Conservation (phyloP, 2,113 vertebrate species). For the Myanophis thanlyinensis region DNA sequence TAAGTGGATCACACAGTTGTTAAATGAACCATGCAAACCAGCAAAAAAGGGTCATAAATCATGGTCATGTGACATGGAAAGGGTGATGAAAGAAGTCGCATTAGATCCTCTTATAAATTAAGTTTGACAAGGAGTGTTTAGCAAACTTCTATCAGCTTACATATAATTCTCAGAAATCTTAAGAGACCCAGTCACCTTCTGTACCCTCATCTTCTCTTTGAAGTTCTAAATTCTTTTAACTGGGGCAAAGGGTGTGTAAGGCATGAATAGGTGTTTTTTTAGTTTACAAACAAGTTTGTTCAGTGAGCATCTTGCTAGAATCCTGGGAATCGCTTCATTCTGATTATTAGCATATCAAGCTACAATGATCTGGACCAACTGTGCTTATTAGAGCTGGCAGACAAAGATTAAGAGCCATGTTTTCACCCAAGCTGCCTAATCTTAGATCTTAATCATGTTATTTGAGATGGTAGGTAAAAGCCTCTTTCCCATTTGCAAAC, state of each 20-base stretch:
- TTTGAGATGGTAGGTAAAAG: not conserved
- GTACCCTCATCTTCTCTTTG: not conserved
- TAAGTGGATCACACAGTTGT: no score
- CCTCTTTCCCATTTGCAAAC: not conserved
- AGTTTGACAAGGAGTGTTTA: not conserved
- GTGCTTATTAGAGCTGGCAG: conserved; percentile 3
- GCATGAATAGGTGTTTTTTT: not conserved
- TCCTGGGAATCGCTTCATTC: not conserved
- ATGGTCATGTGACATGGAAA: not conserved
- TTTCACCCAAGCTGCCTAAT: not conserved
- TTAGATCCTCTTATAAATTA: not conserved
- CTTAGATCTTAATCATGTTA: not conserved
- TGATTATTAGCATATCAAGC: conserved; percentile 10
- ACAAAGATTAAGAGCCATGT: conserved; percentile 4
- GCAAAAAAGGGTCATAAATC: no score
- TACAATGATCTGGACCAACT: conserved; percentile 5
- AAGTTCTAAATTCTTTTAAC: not conserved
- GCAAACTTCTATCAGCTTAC: not conserved
- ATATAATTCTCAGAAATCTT: not conserved
- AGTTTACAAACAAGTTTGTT: not conserved
- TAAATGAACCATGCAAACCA: no score
- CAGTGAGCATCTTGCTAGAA: not conserved
- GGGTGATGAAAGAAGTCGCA: not conserved
- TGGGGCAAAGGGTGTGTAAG: not conserved
- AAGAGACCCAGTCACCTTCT: not conserved